These are phyloP conservation scores for Fragum sueziense DNA, from an alignment of 2,888 invertebrate species.

Conservation along the genomic window DNA sequence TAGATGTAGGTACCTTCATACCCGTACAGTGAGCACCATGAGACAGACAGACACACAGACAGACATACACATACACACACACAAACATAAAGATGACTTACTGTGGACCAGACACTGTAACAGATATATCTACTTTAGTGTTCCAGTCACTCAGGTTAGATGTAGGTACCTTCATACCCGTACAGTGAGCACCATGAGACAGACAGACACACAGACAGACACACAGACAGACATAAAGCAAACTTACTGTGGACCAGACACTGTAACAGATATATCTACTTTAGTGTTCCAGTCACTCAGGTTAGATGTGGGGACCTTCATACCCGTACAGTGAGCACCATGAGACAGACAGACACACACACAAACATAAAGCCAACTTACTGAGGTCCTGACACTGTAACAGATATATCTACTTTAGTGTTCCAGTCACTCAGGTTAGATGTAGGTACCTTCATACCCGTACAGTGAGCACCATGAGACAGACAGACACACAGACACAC, in stretches of 20 bases:
- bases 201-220: too few relatives aligned
- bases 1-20: conserved; percentile 62
- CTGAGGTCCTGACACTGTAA: conserved; percentile 92
- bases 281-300: conserved; percentile 87
- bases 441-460: conserved; percentile 66
- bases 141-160: conserved; percentile 84
- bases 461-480: conserved; percentile 84
- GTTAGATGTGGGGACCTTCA: conserved; percentile 63
- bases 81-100: too few relatives aligned
- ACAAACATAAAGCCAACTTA: too few relatives aligned
- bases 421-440: conserved; percentile 84
- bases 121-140: conserved; percentile 90
- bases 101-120: conserved; percentile 92
- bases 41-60: too few relatives aligned
- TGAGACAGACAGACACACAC: too few relatives aligned
- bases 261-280: conserved; percentile 90
- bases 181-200: conserved; percentile 84
- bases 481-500: too few relatives aligned
- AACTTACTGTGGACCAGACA: conserved; percentile 90
- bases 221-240: too few relatives aligned
- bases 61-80: too few relatives aligned
- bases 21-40: conserved; percentile 83
- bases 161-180: conserved; percentile 66
- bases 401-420: conserved; percentile 90
- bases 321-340: conserved; percentile 82